phyloP scores from a whole-genome alignment of 2,797 vertebrate species.

The Chaetodon trifasciatus region DNA sequence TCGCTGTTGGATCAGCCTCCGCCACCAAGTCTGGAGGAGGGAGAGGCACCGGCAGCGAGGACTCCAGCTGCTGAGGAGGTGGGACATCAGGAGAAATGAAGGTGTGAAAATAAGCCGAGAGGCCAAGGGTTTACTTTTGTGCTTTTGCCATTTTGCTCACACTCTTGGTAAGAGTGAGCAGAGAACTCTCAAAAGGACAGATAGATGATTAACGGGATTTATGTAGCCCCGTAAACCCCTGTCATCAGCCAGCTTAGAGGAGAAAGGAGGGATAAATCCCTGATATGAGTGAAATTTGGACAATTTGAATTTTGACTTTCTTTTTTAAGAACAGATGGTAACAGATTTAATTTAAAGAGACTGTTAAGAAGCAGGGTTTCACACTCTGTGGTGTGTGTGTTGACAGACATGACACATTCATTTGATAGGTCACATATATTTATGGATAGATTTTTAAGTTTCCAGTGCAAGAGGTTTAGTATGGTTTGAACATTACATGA shows the following conservation, averaged over 20 bases:
- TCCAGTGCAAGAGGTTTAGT: not conserved
- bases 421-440: not conserved
- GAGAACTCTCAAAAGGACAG: slow-evolving; percentile 17
- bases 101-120: not conserved
- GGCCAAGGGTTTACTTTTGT: slow-evolving; percentile 22
- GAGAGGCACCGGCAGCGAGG: slow-evolving; percentile 66
- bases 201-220: slow-evolving; percentile 19
- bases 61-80: slow-evolving; percentile 82
- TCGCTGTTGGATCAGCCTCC: slow-evolving; percentile 74
- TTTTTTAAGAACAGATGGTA: not conserved
- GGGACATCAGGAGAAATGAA: not conserved
- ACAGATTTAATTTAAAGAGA: slow-evolving; percentile 2
- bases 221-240: not conserved
- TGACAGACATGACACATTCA: not conserved
- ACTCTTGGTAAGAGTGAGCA: slow-evolving; percentile 10
- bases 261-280: not conserved
- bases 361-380: slow-evolving; percentile 1
- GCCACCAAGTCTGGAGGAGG: slow-evolving; percentile 69
- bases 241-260: slow-evolving; percentile 26
- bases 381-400: not conserved
- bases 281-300: not conserved
- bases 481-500: not conserved
- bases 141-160: slow-evolving; percentile 21
- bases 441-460: slow-evolving; percentile 3
- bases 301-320: not conserved